Conservation (phyloP, 2,797 vertebrate species). For the Protonibea diacanthus region DNA sequence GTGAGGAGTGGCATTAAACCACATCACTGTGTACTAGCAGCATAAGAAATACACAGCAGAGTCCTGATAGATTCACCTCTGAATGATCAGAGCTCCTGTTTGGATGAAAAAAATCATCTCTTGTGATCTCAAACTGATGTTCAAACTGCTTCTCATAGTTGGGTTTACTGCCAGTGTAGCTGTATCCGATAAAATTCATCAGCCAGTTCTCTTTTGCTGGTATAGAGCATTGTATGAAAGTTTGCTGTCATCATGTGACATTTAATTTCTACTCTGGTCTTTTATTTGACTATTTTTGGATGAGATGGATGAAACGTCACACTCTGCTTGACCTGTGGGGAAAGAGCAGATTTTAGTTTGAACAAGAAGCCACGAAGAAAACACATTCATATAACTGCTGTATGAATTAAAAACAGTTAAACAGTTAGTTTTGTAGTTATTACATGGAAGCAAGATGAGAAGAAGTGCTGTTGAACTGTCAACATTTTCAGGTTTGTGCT, state of each 20-base stretch:
- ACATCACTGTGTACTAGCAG: too few relatives aligned
- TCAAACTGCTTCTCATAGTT: constrained; percentile 49
- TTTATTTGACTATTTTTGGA: constrained; percentile 18
- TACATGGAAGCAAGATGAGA: constrained; percentile 46
- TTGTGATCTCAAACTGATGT: constrained; percentile 47
- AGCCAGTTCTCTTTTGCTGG: constrained; percentile 29
- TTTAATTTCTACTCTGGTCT: constrained; percentile 1
- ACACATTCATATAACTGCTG: too few relatives aligned
- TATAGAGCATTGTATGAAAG: too few relatives aligned
- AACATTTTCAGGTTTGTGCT: constrained; percentile 9
- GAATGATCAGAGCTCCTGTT: constrained; percentile 44
- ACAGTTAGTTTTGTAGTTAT: background rate
- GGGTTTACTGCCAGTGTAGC: too few relatives aligned
- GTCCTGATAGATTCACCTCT: constrained; percentile 24
- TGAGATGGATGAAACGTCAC: background rate
- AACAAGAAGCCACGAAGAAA: too few relatives aligned
- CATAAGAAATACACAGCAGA: constrained; percentile 24
- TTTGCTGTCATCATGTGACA: constrained; percentile 68
- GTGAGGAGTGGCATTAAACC: too few relatives aligned
- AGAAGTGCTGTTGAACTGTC: constrained; percentile 6
- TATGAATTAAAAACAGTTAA: too few relatives aligned
- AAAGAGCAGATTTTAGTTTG: too few relatives aligned
- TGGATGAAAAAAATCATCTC: too few relatives aligned
- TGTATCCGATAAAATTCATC: too few relatives aligned
- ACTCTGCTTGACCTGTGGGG: constrained; percentile 40